Evolutionary conservation across 1,140 invertebrate genomes (phyloP).

Genomic region (Scaptodrosophila lebanonensis): DNA sequence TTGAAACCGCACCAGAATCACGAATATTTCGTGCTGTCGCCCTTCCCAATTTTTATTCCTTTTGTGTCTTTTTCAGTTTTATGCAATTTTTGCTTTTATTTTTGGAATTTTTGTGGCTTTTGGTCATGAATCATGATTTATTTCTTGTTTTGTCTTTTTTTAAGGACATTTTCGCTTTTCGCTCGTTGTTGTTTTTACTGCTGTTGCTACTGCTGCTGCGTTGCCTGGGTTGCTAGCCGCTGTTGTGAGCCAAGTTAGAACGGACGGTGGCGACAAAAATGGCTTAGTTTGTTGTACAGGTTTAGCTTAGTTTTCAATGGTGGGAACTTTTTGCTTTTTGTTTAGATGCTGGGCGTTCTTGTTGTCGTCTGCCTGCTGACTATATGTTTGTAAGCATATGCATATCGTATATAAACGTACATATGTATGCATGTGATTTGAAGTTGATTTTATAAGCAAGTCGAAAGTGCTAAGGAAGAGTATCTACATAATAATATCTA

Average conservation of each 20-base stretch:
- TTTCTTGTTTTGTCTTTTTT: slow-evolving; percentile 48
- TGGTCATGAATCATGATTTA: slow-evolving; percentile 75
- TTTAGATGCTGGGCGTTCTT: slow-evolving; percentile 45
- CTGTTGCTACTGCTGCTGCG: slow-evolving; percentile 27
- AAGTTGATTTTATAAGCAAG: no score
- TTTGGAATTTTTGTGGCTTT: slow-evolving; percentile 73
- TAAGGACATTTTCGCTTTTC: slow-evolving; percentile 1
- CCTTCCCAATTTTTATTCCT: slow-evolving; percentile 43
- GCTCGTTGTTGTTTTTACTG: slow-evolving; percentile 3
- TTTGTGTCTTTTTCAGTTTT: slow-evolving; percentile 44
- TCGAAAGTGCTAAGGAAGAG: no score
- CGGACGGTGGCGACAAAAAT: slow-evolving; percentile 68
- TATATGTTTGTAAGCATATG: no score
- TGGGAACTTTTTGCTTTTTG: not conserved
- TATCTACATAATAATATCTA: no score
- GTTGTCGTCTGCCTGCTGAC: slow-evolving; percentile 15
- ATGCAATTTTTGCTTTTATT: slow-evolving; percentile 64
- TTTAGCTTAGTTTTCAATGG: slow-evolving; percentile 48
- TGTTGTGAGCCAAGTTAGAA: slow-evolving; percentile 64
- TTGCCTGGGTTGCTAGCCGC: slow-evolving; percentile 2
- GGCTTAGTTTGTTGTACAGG: slow-evolving; percentile 73
- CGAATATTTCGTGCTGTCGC: slow-evolving; percentile 64
- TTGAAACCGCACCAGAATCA: slow-evolving; percentile 48
- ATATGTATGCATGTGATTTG: no score
- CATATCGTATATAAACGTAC: no score